A percentile compares a stretch with the other conserved stretches of the same genome.
These are phyloP conservation scores for Ctenicera cuprea DNA, from an alignment of 2,888 invertebrate genomes.

Conservation along the genomic window DNA sequence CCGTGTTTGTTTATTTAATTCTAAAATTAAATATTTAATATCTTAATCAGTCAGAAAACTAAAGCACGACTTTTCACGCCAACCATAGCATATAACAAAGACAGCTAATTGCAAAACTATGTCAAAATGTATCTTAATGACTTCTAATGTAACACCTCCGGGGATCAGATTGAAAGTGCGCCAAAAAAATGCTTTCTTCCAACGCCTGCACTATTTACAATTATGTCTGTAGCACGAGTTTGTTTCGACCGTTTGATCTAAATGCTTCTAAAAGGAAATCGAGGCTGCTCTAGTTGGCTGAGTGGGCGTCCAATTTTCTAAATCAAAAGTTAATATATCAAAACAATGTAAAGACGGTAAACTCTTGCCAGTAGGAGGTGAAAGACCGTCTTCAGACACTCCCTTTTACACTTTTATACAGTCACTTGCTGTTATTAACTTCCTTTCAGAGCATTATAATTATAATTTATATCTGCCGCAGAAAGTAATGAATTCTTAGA, in stretches of 20 bases:
- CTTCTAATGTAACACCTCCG: not conserved
- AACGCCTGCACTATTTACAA: not conserved
- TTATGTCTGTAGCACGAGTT: not conserved
- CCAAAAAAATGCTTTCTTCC: slow-evolving; percentile 1
- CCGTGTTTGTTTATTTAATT: not conserved
- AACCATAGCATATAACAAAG: no score
- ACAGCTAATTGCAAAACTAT: no score
- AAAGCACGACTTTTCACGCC: no score
- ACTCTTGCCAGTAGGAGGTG: not conserved
- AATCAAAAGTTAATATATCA: not conserved
- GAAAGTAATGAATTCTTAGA: not conserved
- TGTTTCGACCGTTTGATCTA: no score
- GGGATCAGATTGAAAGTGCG: not conserved
- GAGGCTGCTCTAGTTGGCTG: not conserved
- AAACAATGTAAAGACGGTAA: slow-evolving; percentile 1
- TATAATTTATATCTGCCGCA: slow-evolving; percentile 2
- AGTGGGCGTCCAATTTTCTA: not conserved
- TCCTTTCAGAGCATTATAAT: slow-evolving; percentile 16
- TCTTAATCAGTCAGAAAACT: not conserved
- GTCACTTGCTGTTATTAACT: slow-evolving; percentile 1
- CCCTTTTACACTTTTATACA: not conserved
- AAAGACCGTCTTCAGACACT: slow-evolving; percentile 15
- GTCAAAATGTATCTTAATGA: no score
- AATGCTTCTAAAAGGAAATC: not conserved
- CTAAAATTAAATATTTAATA: not conserved